Conservation (phyloP, 1,140 invertebrate species). For the Vollenhovia emeryi region DNA sequence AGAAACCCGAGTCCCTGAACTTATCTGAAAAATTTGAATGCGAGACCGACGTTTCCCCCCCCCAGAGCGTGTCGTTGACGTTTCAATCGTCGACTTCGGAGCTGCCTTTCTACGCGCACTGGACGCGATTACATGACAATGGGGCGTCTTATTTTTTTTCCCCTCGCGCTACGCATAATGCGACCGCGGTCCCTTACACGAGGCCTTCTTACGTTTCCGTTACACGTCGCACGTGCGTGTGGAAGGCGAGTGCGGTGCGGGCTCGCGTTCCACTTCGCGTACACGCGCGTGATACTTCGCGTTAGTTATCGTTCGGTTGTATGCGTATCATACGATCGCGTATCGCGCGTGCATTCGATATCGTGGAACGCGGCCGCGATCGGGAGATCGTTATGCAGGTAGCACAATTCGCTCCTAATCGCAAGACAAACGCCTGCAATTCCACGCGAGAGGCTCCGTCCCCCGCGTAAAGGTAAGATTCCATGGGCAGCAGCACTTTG, state of each 20-base stretch:
- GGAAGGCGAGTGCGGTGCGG: background rate
- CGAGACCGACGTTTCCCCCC: background rate
- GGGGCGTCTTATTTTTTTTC: background rate
- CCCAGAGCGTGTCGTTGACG: background rate
- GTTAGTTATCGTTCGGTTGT: background rate
- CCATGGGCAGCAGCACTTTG: no score
- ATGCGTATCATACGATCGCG: background rate
- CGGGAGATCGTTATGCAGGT: background rate
- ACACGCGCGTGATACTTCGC: constrained; percentile 17
- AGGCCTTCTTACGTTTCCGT: constrained; percentile 32
- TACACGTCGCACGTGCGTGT: constrained; percentile 25
- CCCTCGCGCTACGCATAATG: background rate
- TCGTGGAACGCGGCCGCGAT: constrained; percentile 17
- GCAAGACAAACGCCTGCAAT: background rate
- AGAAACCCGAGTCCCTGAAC: background rate
- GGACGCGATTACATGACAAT: background rate
- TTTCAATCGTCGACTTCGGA: background rate
- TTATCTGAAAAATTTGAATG: background rate
- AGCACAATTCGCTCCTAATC: constrained; percentile 1
- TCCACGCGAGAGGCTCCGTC: background rate
- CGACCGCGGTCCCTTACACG: background rate
- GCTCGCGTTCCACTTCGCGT: constrained; percentile 6
- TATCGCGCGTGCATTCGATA: constrained; percentile 17
- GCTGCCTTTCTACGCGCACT: background rate
- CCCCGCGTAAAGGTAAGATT: no score